Evolutionary conservation across 2,797 vertebrate genomes (phyloP), one percentile per base, ranked within the genome.

Genomic region (Darevskia nairensis): DNA sequence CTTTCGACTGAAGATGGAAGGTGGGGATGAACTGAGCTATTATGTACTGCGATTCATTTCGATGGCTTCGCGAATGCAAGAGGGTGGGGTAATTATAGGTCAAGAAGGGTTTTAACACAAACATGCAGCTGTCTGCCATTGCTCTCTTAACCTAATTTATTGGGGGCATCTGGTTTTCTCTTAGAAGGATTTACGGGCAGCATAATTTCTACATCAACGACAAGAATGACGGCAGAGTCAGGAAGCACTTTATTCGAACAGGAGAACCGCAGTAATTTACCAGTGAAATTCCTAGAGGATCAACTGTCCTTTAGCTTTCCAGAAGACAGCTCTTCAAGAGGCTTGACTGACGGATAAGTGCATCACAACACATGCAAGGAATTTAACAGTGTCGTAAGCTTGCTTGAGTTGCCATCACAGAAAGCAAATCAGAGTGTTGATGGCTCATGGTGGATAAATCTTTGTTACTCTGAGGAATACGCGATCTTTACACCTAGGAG

Each of bases 361-460:
- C 7, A n/a, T 61, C 35, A 74, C 8, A 35, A n/a, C 68, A 0
- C 25, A 61, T 78, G 86, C 82, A 69, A n/a, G 1, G 0, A 0
- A 35, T 0, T 85, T 8, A 3, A n/a, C 7, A 15, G 27, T 0
- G 5, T 64, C 76, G 72, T 27, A 29, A 55, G 17, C 0, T 80
- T 75, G 2, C 61, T 76, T 15, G 25, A 25, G 39, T 74, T 61
- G 2, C 35, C n/a, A 27, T 69, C 77, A 50, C 41, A 8, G 75
- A 27, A 8, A 17, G n/a, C 44, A 8, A 5, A 15, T 68, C 25
- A 29, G 35, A 50, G 75, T 6, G 71, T 10, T 1, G 29, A 21
- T 29, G 35, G n/a, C 74, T 27, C 61, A 27, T 13, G 11, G 17
- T 2, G 61, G n/a, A 25, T 17, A 11, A 35, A 55, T 55, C 50